phyloP scores from a whole-genome alignment of 37 sponge, comb jelly and placozoan genomes.

The Haliclona indistincta region DNA sequence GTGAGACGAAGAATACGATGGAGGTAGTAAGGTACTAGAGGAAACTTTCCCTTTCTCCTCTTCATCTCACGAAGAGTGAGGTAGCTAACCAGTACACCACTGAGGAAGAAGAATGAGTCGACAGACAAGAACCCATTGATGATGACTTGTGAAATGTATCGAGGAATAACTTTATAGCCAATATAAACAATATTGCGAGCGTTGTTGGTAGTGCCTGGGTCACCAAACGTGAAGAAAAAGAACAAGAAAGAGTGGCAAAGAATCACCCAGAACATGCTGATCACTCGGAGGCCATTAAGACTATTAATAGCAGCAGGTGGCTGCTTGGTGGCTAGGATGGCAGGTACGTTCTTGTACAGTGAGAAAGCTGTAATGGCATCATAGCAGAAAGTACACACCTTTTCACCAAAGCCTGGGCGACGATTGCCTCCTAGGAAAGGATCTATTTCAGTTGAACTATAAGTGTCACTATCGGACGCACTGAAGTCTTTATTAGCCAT shows the following conservation, averaged over 20 bases:
- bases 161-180: background rate
- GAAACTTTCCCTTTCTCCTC: constrained; percentile 42
- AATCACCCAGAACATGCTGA: constrained; percentile 88
- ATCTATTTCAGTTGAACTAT: background rate
- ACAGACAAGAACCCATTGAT: constrained; percentile 68
- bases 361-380: constrained; percentile 48
- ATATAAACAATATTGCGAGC: background rate
- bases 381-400: background rate
- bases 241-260: constrained; percentile 48
- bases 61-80: constrained; percentile 63
- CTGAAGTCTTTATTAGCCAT: too few species aligned
- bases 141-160: constrained; percentile 57
- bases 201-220: too few species aligned
- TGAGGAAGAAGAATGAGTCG: constrained; percentile 75
- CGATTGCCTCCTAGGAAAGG: background rate
- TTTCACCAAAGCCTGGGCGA: too few species aligned
- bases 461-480: background rate
- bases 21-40: constrained; percentile 52
- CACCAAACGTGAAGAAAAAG: background rate
- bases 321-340: constrained; percentile 58
- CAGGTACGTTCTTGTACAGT: constrained; percentile 45
- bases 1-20: constrained; percentile 68
- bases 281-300: constrained; percentile 77
- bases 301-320: constrained; percentile 61
- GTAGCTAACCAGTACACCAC: constrained; percentile 67